A percentile compares a stretch with the other conserved stretches of the same genome.
phyloP scores from a whole-genome alignment of 2,888 invertebrate genomes.

The Phlogophora meticulosa region DNA sequence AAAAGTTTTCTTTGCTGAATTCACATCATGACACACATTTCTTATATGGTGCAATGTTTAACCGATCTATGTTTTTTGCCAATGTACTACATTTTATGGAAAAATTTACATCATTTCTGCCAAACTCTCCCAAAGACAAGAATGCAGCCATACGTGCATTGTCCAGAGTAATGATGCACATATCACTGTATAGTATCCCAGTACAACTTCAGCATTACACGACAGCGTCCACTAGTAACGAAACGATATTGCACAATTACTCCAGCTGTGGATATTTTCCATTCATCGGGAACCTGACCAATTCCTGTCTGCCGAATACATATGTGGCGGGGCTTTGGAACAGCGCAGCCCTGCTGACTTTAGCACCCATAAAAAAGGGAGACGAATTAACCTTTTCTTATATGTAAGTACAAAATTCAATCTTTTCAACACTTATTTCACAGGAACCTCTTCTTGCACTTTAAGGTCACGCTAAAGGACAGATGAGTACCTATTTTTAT shows the following conservation, averaged over 20 bases:
- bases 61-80: constrained; percentile 29
- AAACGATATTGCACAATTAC: not conserved
- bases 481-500: not conserved
- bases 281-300: constrained; percentile 28
- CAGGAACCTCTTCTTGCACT: not conserved
- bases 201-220: constrained; percentile 18
- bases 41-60: constrained; percentile 27
- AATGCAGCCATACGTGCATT: constrained; percentile 34
- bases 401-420: constrained; percentile 21
- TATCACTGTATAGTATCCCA: constrained; percentile 32
- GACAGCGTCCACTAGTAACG: not conserved
- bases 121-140: constrained; percentile 26
- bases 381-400: constrained; percentile 20
- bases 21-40: constrained; percentile 38
- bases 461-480: not conserved
- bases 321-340: constrained; percentile 24
- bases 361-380: constrained; percentile 40
- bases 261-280: constrained; percentile 52
- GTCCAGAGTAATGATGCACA: constrained; percentile 47
- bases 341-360: constrained; percentile 28
- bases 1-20: constrained; percentile 47
- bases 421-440: not conserved
- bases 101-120: constrained; percentile 33
- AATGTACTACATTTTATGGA: constrained; percentile 43
- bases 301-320: constrained; percentile 35